These are phyloP conservation scores for Watsonalla binaria DNA, from an alignment of 2,888 invertebrate genomes.

Conservation along the genomic window DNA sequence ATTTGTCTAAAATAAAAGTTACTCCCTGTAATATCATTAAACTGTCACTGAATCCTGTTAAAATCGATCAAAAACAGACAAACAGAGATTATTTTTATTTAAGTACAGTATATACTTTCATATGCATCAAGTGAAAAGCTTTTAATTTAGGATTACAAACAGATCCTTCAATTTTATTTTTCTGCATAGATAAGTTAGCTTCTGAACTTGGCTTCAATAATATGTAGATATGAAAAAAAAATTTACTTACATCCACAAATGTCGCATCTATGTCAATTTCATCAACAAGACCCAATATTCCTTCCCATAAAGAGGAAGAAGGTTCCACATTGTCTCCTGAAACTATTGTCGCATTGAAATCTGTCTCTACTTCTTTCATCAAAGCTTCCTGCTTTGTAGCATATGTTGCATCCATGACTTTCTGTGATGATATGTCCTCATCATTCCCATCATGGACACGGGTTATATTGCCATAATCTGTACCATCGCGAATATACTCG, in stretches of 20 bases:
- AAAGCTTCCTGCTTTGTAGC: conserved; percentile 45
- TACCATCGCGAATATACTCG: conserved; percentile 67
- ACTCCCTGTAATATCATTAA: too few relatives aligned
- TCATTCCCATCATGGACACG: conserved; percentile 46
- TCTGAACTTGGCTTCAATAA: too few relatives aligned
- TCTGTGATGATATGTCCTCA: conserved; percentile 31
- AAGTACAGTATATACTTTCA: not conserved
- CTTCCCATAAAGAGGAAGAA: conserved; percentile 63
- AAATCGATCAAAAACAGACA: too few relatives aligned
- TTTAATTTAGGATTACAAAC: too few relatives aligned
- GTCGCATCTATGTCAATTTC: conserved; percentile 56
- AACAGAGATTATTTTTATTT: not conserved
- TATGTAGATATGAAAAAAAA: not conserved
- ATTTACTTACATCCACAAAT: conserved; percentile 51
- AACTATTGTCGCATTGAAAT: conserved; percentile 65
- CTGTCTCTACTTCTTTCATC: conserved; percentile 41
- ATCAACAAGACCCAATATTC: conserved; percentile 64
- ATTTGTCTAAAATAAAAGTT: too few relatives aligned
- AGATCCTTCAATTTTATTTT: too few relatives aligned
- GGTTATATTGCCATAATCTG: conserved; percentile 68
- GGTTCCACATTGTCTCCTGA: conserved; percentile 50
- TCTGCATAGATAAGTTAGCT: too few relatives aligned
- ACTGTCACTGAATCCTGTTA: too few relatives aligned
- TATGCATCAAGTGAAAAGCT: too few relatives aligned
- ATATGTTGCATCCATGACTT: conserved; percentile 49